A percentile compares a stretch with the other conserved stretches of the same genome.
These are phyloP conservation scores for Neoaliturus tenellus DNA, from an alignment of 2,888 invertebrate genomes.

Conservation along the genomic window DNA sequence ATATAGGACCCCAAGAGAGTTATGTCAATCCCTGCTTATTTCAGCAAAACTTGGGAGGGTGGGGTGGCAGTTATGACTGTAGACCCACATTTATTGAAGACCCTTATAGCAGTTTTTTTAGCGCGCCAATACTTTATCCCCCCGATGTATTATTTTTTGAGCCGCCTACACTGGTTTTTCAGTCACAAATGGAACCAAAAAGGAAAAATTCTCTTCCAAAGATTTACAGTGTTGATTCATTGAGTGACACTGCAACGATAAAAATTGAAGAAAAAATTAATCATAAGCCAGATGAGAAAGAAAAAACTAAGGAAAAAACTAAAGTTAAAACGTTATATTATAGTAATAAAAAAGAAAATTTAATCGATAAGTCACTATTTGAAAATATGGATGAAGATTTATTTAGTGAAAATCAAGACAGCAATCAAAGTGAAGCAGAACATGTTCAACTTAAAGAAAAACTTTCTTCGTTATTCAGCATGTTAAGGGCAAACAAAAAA, in stretches of 20 bases:
- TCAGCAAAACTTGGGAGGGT: not conserved
- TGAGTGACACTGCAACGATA: not conserved
- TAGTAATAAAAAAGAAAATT: not conserved
- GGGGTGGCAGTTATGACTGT: not conserved
- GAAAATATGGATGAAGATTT: slow-evolving; percentile 9
- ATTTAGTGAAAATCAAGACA: not conserved
- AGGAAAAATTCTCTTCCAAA: not conserved
- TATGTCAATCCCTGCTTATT: not conserved
- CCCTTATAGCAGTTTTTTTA: not conserved
- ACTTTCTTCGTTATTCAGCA: not conserved
- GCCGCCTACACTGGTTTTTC: not conserved
- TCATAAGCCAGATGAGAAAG: too few species aligned
- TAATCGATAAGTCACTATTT: not conserved
- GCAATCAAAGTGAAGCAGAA: not conserved
- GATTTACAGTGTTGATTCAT: slow-evolving; percentile 27
- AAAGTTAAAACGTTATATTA: not conserved
- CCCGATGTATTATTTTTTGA: slow-evolving; percentile 4
- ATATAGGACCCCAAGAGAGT: not conserved
- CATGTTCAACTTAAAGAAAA: not conserved
- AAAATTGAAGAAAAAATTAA: too few species aligned
- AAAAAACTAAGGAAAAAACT: too few species aligned
- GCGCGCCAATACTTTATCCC: not conserved
- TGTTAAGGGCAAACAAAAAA: not conserved
- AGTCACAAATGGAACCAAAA: not conserved
- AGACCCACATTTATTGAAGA: not conserved